Conservation (phyloP, 2,797 vertebrate species). For the Ctenochaetus hawaiiensis region DNA sequence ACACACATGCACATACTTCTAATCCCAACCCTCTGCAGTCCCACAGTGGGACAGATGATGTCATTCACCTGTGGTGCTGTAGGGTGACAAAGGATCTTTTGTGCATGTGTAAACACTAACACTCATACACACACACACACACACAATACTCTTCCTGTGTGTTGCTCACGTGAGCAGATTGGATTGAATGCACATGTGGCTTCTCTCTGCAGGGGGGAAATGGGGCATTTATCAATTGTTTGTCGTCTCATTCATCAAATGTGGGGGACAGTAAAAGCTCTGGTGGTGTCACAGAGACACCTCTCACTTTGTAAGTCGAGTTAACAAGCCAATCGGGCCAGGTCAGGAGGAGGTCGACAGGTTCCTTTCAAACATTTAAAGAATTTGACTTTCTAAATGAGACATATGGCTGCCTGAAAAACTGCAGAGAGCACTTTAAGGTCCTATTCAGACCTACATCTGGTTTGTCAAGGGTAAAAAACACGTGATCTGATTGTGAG, state of each 20-base stretch:
- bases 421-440: neutral
- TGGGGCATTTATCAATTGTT: conserved; percentile 42
- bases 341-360: conserved; percentile 26
- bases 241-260: conserved; percentile 61
- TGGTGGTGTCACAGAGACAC: conserved; percentile 44
- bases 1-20: conserved; percentile 42
- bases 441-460: too few species aligned
- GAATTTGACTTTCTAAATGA: conserved; percentile 24
- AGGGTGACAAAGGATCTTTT: conserved; percentile 78
- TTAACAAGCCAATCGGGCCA: conserved; percentile 38
- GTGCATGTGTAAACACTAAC: conserved; percentile 67
- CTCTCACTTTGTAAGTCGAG: conserved; percentile 42
- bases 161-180: conserved; percentile 55
- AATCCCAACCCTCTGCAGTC: conserved; percentile 59
- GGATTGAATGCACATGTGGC: conserved; percentile 61
- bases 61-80: conserved; percentile 80
- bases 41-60: conserved; percentile 70
- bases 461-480: too few species aligned
- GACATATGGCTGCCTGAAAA: conserved; percentile 14
- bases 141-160: conserved; percentile 49
- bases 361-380: conserved; percentile 44
- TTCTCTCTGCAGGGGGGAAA: conserved; percentile 30
- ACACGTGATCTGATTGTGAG: neutral
- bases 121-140: conserved; percentile 44
- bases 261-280: conserved; percentile 31